Evolutionary conservation across 2,113 vertebrate genomes (phyloP), one percentile per base, ranked within the genome.

Genomic region (Nothobranchius kuhntae): DNA sequence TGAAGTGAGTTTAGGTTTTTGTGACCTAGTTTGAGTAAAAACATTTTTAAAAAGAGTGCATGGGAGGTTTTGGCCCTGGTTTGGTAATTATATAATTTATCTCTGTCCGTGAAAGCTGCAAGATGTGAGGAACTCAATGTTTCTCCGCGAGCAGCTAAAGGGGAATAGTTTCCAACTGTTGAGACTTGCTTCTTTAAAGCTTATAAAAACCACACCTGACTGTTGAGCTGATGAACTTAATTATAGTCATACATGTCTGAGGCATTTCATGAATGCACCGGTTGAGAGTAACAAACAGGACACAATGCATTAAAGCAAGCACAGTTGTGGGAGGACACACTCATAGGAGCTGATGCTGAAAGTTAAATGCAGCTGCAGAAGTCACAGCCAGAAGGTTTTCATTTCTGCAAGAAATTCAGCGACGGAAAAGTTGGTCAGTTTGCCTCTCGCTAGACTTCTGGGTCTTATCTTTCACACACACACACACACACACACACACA

Each of bases 91-190:
- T 80, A 75, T 58, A 66, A 76, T 73, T 66, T 50, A 80, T 59
- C 48, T 53, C 61, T 65, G 50, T 77, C 73, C 65, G 52, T 48
- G 30, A 70, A 81, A 61, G 35, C 53, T 36, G 21, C 68, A 58
- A 58, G 68, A 75, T 59, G n/a, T 78, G 67, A 67, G 60, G 67
- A 55, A 46, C 78, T 65, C 57, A 54, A 79, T 81, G 75, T 82
- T 86, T 66, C 72, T 79, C 75, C 53, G 21, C 55, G 7, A 45
- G 65, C 65, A 38, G 81, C 89, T 74, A 9, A 15, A 75, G 86
- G 83, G 83, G 85, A 87, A 92, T 93, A 91, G 67, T 89, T 91
- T 75, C 53, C 70, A 53, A 77, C 69, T 91, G 92, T 90, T 66
- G 65, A 63, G 86, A 91, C 92, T 85, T 92, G 92, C 85, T 86